A percentile compares a stretch with the other conserved stretches of the same genome.
Evolutionary conservation across 2,888 invertebrate species (phyloP).

Genomic region (Galerucella nymphaeae): DNA sequence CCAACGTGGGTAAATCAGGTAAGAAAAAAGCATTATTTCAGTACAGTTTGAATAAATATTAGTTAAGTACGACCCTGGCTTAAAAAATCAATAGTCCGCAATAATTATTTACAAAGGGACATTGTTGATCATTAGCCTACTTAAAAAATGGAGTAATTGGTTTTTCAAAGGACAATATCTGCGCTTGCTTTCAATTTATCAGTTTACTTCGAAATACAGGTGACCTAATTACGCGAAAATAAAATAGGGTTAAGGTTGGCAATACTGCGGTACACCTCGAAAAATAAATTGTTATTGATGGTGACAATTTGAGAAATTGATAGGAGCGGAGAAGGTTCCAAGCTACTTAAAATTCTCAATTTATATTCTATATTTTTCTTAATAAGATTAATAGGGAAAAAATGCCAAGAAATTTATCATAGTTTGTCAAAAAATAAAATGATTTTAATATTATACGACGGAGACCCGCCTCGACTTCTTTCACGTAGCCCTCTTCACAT

Average conservation of each 20-base stretch:
- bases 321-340: neutral
- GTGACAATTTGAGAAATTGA: slow-evolving; percentile 11
- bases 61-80: slow-evolving; percentile 1
- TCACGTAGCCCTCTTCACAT: no score
- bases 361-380: no score
- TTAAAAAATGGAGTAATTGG: slow-evolving; percentile 13
- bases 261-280: slow-evolving; percentile 6
- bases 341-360: neutral
- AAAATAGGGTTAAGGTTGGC: slow-evolving; percentile 7
- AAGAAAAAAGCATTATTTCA: slow-evolving; percentile 53
- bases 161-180: slow-evolving; percentile 8
- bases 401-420: no score
- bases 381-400: no score
- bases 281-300: slow-evolving; percentile 11
- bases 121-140: slow-evolving; percentile 11
- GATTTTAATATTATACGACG: no score
- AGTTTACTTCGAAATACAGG: slow-evolving; percentile 8
- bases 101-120: slow-evolving; percentile 15
- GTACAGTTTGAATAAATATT: neutral
- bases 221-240: slow-evolving; percentile 10
- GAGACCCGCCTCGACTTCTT: no score
- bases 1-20: slow-evolving; percentile 85
- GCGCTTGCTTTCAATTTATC: slow-evolving; percentile 1
- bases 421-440: no score
- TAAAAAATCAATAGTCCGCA: neutral